A percentile compares a stretch with the other conserved stretches of the same genome.
Evolutionary conservation across 2,113 vertebrate genomes (phyloP).

Genomic region (Ophthalmotilapia sp.): DNA sequence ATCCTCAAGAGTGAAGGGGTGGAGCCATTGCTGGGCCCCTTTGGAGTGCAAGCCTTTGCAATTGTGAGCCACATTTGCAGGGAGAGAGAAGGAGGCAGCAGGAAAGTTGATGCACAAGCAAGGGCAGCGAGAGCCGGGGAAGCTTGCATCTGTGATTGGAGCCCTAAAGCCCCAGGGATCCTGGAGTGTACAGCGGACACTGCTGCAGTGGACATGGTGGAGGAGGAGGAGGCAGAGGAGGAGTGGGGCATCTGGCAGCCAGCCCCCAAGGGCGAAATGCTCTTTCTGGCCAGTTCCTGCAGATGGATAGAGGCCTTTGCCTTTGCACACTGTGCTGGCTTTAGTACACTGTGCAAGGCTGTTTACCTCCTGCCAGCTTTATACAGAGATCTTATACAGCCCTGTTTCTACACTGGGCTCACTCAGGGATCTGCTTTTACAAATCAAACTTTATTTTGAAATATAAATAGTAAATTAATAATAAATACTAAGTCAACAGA

Average conservation of each 20-base stretch:
- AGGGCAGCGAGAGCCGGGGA: background rate
- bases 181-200: background rate
- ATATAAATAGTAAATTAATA: background rate
- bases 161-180: slow-evolving; percentile 14
- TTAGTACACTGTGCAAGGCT: slow-evolving; percentile 23
- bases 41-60: slow-evolving; percentile 35
- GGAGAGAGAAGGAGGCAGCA: background rate
- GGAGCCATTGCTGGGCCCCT: slow-evolving; percentile 4
- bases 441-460: background rate
- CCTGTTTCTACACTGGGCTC: background rate
- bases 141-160: slow-evolving; percentile 23
- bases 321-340: slow-evolving; percentile 26
- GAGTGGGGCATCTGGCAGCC: slow-evolving; percentile 12
- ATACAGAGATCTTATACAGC: background rate
- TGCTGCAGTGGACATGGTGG: slow-evolving; percentile 11
- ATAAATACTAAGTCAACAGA: background rate
- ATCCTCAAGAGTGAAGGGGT: slow-evolving; percentile 73
- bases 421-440: background rate
- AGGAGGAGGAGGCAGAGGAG: background rate
- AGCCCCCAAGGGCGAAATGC: slow-evolving; percentile 10
- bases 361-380: slow-evolving; percentile 26
- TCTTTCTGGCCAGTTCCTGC: slow-evolving; percentile 13
- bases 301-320: slow-evolving; percentile 29
- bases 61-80: slow-evolving; percentile 19
- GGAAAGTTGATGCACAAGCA: background rate